Conservation (phyloP, 2,113 vertebrate genomes). For the Phylloscopus whistleri region DNA sequence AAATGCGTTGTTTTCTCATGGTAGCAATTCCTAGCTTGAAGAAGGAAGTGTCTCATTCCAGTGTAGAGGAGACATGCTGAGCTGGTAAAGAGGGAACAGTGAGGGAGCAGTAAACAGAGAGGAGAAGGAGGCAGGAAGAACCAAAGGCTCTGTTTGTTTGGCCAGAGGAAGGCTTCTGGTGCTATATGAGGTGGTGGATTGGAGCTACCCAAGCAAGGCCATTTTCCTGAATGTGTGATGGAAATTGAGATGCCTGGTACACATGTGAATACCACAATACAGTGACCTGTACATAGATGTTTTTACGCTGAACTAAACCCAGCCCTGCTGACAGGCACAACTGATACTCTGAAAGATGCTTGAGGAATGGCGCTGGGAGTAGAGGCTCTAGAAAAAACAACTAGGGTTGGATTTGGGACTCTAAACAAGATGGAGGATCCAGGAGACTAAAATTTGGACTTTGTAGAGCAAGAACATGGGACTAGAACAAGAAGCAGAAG, state of each 20-base stretch:
- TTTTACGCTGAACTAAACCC: neutral
- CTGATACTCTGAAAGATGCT: neutral
- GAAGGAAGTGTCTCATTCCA: neutral
- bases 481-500: neutral
- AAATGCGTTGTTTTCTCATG: neutral
- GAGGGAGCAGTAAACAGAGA: neutral
- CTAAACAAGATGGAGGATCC: neutral
- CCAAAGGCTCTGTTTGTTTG: neutral
- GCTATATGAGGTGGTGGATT: neutral
- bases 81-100: neutral
- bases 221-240: neutral
- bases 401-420: neutral
- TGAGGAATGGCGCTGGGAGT: neutral
- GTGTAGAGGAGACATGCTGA: neutral
- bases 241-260: neutral
- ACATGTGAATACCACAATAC: neutral
- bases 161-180: neutral
- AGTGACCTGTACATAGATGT: neutral
- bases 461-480: neutral
- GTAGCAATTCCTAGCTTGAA: neutral
- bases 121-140: neutral
- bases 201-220: neutral
- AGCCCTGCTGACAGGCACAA: neutral
- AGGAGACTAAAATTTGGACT: neutral
- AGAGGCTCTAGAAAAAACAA: neutral